Evolutionary conservation across 92 coral and sea anemone genomes (phyloP), one percentile per base, ranked within the genome.

Genomic region (Actinostola sp.): DNA sequence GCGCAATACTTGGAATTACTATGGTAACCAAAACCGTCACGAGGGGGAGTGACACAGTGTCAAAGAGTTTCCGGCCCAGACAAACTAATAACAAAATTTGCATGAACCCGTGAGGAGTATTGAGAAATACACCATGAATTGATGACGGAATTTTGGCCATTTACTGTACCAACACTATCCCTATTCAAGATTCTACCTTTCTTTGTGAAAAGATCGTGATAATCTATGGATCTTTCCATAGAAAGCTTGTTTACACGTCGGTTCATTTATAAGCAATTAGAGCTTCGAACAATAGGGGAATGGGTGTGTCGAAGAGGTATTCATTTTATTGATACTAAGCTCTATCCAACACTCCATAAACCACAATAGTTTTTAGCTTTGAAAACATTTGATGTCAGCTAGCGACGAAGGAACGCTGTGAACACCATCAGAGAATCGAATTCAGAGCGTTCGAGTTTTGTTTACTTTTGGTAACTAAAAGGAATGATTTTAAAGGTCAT

Each of bases 11-110:
- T 42, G 10, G 17, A n/a, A 5, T 75, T 29, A 15, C 72, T 65
- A 50, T 75, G 65, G 53, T 1, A 64, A 75, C 81, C 43, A 36
- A 38, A 21, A 1, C 62, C 65, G 77, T 71, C 77, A 64, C 81
- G 64, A 43, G 54, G 41, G 67, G 92, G 92, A 82, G 92, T 85
- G 84, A 71, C 78, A 45, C 25, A 24, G 16, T 86, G 92, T 86
- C 92, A 86, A 86, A 76, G 23, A 44, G 72, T 67, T 86, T 86
- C 92, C 92, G 92, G 92, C 84, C 67, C 36, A 73, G 79, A 73
- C 79, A 34, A 60, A 50, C 43, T 61, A 64, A 63, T 48, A 75
- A 63, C 63, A 63, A 48, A 64, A 75, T 75, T 75, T 63, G 81
- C 81, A 75, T 51, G 16, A 75, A 39, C 68, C 51, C 65, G 65